These are phyloP conservation scores for Mionectes olivaceus DNA, from an alignment of 2,797 vertebrate genomes.

Conservation along the genomic window DNA sequence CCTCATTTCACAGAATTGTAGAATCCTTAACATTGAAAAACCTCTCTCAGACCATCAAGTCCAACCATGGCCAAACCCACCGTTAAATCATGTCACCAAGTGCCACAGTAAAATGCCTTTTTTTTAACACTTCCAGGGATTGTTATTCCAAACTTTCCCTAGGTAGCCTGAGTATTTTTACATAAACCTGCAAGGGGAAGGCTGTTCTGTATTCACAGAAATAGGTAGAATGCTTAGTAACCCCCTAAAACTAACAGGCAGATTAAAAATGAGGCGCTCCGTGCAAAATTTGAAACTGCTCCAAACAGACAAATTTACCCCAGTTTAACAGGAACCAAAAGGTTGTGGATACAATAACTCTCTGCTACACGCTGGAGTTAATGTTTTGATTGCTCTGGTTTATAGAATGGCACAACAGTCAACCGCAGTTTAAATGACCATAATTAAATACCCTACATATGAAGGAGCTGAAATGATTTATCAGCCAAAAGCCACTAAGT, in stretches of 20 bases:
- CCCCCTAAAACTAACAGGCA: not conserved
- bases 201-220: not conserved
- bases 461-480: conserved; percentile 57
- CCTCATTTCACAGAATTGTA: not conserved
- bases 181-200: not conserved
- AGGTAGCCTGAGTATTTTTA: not conserved
- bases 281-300: not conserved
- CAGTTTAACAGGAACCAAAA: not conserved
- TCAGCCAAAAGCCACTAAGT: conserved; percentile 43
- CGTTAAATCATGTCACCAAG: rapidly evolving
- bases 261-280: rapidly evolving
- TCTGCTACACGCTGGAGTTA: not conserved
- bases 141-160: not conserved
- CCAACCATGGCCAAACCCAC: not conserved
- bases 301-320: not conserved
- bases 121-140: not conserved
- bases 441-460: conserved; percentile 36
- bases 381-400: conserved; percentile 10
- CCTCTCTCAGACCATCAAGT: not conserved
- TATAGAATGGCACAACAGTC: not conserved
- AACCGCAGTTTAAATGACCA: not conserved
- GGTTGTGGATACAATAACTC: not conserved
- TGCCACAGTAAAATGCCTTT: not conserved
- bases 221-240: not conserved
- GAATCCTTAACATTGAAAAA: not conserved